These are phyloP conservation scores for Phrynosoma platyrhinos DNA, from an alignment of 2,113 vertebrate species.

Conservation along the genomic window DNA sequence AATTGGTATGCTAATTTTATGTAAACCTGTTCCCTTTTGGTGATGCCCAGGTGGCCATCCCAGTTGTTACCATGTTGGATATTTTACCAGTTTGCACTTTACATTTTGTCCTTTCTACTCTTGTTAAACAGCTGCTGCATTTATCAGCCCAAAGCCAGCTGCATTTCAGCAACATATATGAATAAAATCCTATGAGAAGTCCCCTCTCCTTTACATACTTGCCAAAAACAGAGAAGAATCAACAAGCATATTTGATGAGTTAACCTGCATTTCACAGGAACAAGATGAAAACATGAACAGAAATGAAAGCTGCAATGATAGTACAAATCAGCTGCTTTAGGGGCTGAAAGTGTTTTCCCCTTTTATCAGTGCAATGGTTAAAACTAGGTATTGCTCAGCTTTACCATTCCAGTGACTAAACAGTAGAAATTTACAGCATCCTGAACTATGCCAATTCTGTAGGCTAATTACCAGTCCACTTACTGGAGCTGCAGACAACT, in stretches of 20 bases:
- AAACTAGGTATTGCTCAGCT: constrained; percentile 40
- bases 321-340: constrained; percentile 50
- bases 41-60: neutral
- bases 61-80: neutral
- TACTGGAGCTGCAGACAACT: constrained; percentile 59
- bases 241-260: neutral
- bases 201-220: constrained; percentile 27
- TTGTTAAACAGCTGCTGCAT: neutral
- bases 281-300: constrained; percentile 24
- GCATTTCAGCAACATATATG: neutral
- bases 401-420: constrained; percentile 47
- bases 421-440: constrained; percentile 45
- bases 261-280: neutral
- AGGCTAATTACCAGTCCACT: constrained; percentile 61
- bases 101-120: constrained; percentile 3
- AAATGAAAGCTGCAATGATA: constrained; percentile 25
- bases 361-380: constrained; percentile 38
- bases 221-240: neutral
- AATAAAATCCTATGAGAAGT: constrained; percentile 34
- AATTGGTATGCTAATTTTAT: neutral
- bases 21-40: neutral
- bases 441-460: constrained; percentile 58
- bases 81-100: constrained; percentile 25
- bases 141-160: neutral
- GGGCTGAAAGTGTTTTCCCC: constrained; percentile 32